Evolutionary conservation across 2,797 vertebrate species (phyloP).

Genomic region (Sylvilagus floridanus): DNA sequence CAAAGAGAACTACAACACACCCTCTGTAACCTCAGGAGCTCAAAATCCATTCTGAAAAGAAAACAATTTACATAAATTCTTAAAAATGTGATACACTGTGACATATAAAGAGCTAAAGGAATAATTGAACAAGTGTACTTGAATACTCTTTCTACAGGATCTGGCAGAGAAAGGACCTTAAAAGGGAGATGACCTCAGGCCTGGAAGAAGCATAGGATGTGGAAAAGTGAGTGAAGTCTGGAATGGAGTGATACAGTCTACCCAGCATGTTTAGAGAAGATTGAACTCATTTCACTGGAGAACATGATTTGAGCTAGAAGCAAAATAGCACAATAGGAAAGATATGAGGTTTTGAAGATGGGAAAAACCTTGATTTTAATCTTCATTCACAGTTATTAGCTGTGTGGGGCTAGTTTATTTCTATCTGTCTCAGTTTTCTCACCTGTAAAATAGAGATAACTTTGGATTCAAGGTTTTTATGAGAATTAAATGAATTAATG

Average conservation of each 20-base stretch:
- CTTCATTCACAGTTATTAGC: neutral
- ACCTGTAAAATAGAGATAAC: neutral
- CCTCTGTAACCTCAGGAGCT: neutral
- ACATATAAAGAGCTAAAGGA: neutral
- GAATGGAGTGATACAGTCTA: neutral
- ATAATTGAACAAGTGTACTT: neutral
- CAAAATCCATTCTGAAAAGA: constrained; percentile 27
- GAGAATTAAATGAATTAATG: neutral
- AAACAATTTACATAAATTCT: neutral
- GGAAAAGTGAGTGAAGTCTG: neutral
- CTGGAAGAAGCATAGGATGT: neutral
- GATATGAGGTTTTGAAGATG: neutral
- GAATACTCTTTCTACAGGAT: neutral
- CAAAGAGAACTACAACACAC: neutral
- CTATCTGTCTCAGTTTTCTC: neutral
- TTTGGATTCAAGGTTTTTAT: neutral
- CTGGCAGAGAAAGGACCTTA: neutral
- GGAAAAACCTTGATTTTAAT: neutral
- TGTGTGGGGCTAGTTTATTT: neutral
- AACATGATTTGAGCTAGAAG: neutral
- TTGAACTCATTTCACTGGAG: neutral
- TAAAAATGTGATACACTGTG: neutral
- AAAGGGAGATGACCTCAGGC: neutral
- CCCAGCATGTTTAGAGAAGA: neutral
- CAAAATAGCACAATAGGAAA: neutral